Base-by-base conservation (phyloP, 2,888 invertebrate genomes). In the Eilema griseolum region DNA sequence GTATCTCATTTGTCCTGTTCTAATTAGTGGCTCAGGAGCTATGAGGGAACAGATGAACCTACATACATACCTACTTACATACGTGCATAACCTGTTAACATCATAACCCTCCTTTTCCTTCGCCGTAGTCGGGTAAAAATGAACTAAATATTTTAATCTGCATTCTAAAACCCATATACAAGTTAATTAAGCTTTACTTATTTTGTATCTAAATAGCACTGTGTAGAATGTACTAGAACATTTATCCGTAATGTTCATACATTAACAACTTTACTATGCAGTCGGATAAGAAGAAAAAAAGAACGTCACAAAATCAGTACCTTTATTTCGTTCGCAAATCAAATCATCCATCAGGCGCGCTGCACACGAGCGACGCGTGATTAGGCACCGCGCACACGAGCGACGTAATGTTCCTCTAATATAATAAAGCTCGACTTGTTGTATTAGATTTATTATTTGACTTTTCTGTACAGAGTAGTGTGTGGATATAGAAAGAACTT, bases 371-470 rank as follows among this genome's bases (percentile, higher is more conserved):
- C 75, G 79, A 72, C 75, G 70, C 73, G 66, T 81, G 76, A 79
- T 81, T 81, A 81, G 79, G 81, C 74, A 65, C 67, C 52, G 75
- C 66, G 12, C 75, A 76, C 72, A 75, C 74, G 73, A 67, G 76
- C 28, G 57, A 79, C 81, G 81, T 77, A 64, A 77, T 78, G 70
- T 69, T 70, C 71, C 14, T 59, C 72, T 79, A 74, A 81, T 80
- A 81, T 79, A 81, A 81, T 81, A 81, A 81, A 78, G 90, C 90
- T 87, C 89, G 88, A 90, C 86, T 90, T 89, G 90, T 90, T 89
- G 90, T 93, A 93, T 92, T 93, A 93, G 93, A 93, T 93, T 93
- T 93, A 93, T 88, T 89, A 88, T 88, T 89, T 89, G 88, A 90
- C 92, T 93, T 93, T 93, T 93, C 90, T 92, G 84, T 84, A 79